Evolutionary conservation across 2,888 invertebrate genomes (phyloP), one percentile per base, ranked within the genome.

Genomic region (Meliscaeva auricollis): DNA sequence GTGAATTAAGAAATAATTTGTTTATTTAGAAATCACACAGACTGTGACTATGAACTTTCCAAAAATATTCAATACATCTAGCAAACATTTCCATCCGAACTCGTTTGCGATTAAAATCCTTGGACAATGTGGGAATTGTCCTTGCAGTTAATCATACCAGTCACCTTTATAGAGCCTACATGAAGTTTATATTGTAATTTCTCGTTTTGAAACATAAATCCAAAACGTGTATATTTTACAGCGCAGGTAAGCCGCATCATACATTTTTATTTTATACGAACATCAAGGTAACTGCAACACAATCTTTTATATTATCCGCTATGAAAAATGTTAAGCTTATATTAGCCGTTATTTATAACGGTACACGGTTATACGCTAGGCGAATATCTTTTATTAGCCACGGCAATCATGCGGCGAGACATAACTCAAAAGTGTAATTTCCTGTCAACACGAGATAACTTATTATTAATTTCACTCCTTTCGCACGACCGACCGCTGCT

Each of bases 351-450:
- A 85, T 85, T 85, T 85, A 85, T 76, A 58, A 38, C 58, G 20
- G 7, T 38, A 60, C 62, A 81, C 69, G 81, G 77, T 44, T 26
- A 9, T 44, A 46, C 30, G 46, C 52, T 32, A 50, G 44, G 76
- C 72, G 68, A 81, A 85, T 85, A 81, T 81, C 85, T 85, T 85
- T 81, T 85, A 85, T 85, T 85, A 85, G 85, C 76, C 85, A 81
- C 77, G 81, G 85, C 81, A 87, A 87, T 78, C 82, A 85, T 85
- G 85, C 81, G 81, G 85, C 84, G 46, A 69, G 77, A 64, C 84
- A 87, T 88, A 88, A 87, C 87, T 88, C 88, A 87, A 87, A 88
- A 88, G 87, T 88, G 87, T 88, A 88, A 88, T 88, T 88, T 88
- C 88, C 88, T 88, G 88, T 88, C 88, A 88, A 87, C 88, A 72